Base-by-base conservation (phyloP, 2,888 invertebrate genomes). In the Seladonia tumulorum region DNA sequence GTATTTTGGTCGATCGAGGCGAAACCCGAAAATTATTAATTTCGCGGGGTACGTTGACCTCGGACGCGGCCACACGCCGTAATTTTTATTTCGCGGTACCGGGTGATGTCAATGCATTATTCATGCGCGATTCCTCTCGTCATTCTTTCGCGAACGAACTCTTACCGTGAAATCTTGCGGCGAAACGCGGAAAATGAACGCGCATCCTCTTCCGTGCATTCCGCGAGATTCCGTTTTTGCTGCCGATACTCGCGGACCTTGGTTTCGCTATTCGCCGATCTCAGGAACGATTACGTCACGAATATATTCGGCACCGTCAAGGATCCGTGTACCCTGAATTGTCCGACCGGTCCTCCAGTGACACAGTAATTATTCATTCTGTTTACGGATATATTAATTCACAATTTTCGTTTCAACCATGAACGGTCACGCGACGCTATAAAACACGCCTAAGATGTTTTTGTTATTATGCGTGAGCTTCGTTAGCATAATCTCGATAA, bases 61-160 rank as follows among this genome's bases (percentile, higher is more conserved):
- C 84, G 83, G 76, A 71, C 66, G 12, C 78, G 76, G 45, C 73
- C 80, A 71, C 80, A 60, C 76, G 57, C 90, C 81, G 74, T 81
- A 85, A 89, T 82, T 89, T 91, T 90, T 91, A 87, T 89, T 89
- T 86, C 83, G 79, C 81, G 80, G 83, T 85, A 72, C 82, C 79
- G 22, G 53, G 77, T 39, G 77, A 35, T 91, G 91, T 91, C 89
- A 86, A 92, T 93, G 93, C 90, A 93, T 93, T 92, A 93, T 93
- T 93, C 93, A 93, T 93, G 91, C 86, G 83, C 88, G 90, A 91
- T 90, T 92, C 90, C 81, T 89, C 90, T 85, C 89, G 91, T 92
- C 89, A 90, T 93, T 91, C 90, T 89, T 90, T 90, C 88, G 87
- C 88, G 87, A 79, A 77, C 90, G 87, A 87, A 87, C 87, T 91